Percentiles rank a stretch among this genome's conserved stretches.
phyloP scores from a whole-genome alignment of 2,888 invertebrate species.

The Rhagonycha fulva region DNA sequence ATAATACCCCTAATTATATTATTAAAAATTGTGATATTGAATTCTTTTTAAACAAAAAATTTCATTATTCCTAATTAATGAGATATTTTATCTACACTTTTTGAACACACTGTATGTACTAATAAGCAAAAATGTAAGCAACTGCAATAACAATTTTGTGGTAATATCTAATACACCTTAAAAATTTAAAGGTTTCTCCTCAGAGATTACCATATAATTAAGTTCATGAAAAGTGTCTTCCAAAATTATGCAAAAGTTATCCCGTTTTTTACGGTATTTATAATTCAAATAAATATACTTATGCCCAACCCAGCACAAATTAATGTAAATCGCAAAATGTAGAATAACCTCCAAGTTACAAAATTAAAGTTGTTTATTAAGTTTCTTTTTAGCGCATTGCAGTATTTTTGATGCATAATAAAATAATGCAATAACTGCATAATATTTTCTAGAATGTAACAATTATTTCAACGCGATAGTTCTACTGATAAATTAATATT shows the following conservation, averaged over 20 bases:
- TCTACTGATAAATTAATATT: background rate
- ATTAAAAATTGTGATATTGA: too few relatives aligned
- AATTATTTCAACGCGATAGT: background rate
- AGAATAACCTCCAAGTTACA: background rate
- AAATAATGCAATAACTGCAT: background rate
- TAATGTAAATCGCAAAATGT: background rate
- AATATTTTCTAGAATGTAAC: background rate
- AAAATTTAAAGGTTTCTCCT: too few relatives aligned
- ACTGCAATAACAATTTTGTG: too few relatives aligned
- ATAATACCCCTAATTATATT: too few relatives aligned
- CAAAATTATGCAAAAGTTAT: background rate
- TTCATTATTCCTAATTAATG: too few relatives aligned
- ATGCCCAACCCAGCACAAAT: background rate
- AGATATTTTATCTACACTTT: too few relatives aligned
- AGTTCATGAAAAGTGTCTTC: background rate
- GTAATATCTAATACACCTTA: too few relatives aligned
- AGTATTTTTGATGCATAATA: constrained; percentile 16
- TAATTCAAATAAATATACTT: background rate
- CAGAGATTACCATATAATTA: background rate
- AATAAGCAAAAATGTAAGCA: too few relatives aligned
- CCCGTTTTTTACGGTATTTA: background rate
- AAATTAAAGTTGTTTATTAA: background rate
- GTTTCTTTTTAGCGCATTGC: constrained; percentile 20
- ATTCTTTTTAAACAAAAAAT: too few relatives aligned
- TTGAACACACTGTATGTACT: too few relatives aligned